Evolutionary conservation across 2,888 invertebrate genomes (phyloP).

Genomic region (Meganola albula): DNA sequence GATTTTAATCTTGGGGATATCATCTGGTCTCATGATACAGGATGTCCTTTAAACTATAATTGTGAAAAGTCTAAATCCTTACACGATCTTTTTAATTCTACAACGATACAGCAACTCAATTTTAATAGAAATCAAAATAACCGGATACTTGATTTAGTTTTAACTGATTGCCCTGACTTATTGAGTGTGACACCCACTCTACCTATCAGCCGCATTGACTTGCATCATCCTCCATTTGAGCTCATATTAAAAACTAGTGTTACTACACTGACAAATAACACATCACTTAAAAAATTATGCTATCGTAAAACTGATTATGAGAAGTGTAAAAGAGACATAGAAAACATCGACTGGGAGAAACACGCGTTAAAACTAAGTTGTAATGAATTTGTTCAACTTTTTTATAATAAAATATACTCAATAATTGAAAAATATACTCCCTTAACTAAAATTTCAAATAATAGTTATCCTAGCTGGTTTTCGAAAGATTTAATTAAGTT

Average conservation of each 20-base stretch:
- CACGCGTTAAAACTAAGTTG: not conserved
- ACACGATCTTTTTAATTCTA: not conserved
- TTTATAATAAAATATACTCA: not conserved
- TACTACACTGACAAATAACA: not conserved
- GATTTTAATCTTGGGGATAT: not conserved
- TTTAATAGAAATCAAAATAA: not conserved
- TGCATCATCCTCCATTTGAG: slow-evolving; percentile 1
- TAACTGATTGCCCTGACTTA: not conserved
- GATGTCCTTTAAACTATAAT: not conserved
- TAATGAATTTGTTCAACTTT: not conserved
- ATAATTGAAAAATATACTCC: too few relatives aligned
- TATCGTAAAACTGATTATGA: slow-evolving; percentile 1
- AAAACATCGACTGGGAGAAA: not conserved
- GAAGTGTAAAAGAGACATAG: not conserved
- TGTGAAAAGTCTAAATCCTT: slow-evolving; percentile 1
- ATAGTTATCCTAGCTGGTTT: not conserved
- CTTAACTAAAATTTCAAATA: not conserved
- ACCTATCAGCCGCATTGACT: not conserved
- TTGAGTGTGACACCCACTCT: not conserved
- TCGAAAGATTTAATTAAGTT: too few relatives aligned
- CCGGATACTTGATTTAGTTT: not conserved
- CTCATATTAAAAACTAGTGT: not conserved
- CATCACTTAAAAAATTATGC: not conserved
- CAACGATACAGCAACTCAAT: not conserved
- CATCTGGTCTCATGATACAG: not conserved